These are phyloP conservation scores for Drosophila kepulauana DNA, from an alignment of 1,140 invertebrate species.

Conservation along the genomic window DNA sequence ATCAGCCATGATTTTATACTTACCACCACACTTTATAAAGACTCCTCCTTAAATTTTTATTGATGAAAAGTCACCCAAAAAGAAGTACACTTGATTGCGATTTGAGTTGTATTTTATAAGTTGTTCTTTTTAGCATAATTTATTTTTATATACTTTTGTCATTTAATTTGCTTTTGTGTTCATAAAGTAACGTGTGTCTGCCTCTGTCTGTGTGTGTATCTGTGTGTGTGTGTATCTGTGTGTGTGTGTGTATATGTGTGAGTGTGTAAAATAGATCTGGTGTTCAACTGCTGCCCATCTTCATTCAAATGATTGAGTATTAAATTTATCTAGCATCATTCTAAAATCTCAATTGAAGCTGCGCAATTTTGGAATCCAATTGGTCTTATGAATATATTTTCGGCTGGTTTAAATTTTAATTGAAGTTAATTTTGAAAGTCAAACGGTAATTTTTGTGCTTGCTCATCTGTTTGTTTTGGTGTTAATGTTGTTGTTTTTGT, in stretches of 20 bases:
- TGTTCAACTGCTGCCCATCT: constrained; percentile 36
- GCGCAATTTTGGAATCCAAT: constrained; percentile 30
- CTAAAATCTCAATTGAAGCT: constrained; percentile 28
- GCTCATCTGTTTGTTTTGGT: constrained; percentile 13
- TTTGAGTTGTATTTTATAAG: constrained; percentile 64
- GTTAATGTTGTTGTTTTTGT: constrained; percentile 17
- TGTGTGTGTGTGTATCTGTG: constrained; percentile 40
- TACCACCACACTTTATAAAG: no score
- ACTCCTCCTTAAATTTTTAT: neutral
- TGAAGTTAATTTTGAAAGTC: constrained; percentile 32
- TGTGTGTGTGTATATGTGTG: constrained; percentile 31
- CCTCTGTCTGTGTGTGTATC: constrained; percentile 55
- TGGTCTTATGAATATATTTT: constrained; percentile 38
- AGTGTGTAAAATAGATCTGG: constrained; percentile 39
- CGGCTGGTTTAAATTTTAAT: constrained; percentile 36
- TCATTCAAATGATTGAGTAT: constrained; percentile 29
- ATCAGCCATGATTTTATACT: no score
- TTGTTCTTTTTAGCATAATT: constrained; percentile 77
- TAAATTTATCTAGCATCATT: constrained; percentile 33
- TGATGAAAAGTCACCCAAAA: neutral
- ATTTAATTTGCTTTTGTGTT: constrained; percentile 80
- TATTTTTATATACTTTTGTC: constrained; percentile 80
- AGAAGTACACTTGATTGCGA: constrained; percentile 9
- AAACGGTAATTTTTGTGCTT: constrained; percentile 46
- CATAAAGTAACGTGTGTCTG: constrained; percentile 82